Conservation (phyloP, 2,113 vertebrate species). For the Microcebus griseorufus region DNA sequence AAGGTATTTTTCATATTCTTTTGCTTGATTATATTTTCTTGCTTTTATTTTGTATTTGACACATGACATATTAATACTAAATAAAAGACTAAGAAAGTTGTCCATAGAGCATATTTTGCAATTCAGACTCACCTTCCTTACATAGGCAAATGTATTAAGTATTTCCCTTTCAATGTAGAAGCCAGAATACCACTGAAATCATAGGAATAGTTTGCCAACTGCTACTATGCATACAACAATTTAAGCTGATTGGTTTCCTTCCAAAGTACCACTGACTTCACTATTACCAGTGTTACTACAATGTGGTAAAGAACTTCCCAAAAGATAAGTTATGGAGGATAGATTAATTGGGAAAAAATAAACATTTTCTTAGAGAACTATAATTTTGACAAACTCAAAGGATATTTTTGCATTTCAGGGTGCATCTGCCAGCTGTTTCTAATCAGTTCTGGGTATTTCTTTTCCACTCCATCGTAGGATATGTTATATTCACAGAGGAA, state of each 20-base stretch:
- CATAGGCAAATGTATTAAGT: not conserved
- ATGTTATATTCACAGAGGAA: not conserved
- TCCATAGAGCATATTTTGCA: not conserved
- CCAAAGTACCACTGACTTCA: not conserved
- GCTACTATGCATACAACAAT: not conserved
- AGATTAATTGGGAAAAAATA: conserved; percentile 20
- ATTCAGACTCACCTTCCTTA: not conserved
- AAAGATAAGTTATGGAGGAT: not conserved
- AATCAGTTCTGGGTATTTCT: not conserved
- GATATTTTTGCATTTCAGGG: not conserved
- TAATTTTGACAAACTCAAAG: conserved; percentile 39
- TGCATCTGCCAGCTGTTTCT: not conserved
- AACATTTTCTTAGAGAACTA: conserved; percentile 54
- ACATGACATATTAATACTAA: not conserved
- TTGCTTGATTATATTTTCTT: not conserved
- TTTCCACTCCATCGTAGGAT: conserved; percentile 29
- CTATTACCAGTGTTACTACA: not conserved
- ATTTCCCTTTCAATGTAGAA: not conserved
- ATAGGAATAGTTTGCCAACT: not conserved
- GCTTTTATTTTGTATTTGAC: not conserved
- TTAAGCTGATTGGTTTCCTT: conserved; percentile 1
- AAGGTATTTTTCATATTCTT: not conserved
- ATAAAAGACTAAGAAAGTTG: not conserved
- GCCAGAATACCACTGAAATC: not conserved
- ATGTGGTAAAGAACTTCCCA: not conserved